Evolutionary conservation across 2,113 vertebrate genomes (phyloP), one percentile per base, ranked within the genome.

Genomic region (Polypterus senegalus): DNA sequence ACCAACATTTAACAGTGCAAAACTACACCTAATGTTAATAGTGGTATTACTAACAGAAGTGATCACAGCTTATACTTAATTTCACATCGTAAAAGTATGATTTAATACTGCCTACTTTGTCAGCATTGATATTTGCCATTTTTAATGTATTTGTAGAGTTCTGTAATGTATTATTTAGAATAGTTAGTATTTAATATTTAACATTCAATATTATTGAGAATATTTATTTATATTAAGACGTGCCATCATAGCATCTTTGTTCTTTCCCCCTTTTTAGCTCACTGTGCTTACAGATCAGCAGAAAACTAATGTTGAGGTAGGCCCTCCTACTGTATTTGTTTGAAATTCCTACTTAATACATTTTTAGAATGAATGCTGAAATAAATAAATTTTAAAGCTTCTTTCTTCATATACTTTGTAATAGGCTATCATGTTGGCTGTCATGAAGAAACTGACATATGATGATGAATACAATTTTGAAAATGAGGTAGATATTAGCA

Each of bases 381-480:
- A 48, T 59, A 27, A 27, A 27, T 27, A 27, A 27, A 27, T 27
- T 27, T 27, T 27, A 27, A 27, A 27, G n/a, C 49, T 58, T 27
- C 8, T 7, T 6, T 58, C n/a, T 57, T 9, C n/a, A 51, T 59
- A 64, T 49, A 7, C 46, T 54, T 67, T 64, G 2, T 70, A 64
- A 7, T 79, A 99, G 96, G 91, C 90, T 51, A 78, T 99, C 79
- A 93, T 99, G 93, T 83, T 97, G 65, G 93, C 93, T 2, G 89
- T 99, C 69, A 97, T 97, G 86, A 98, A 97, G 81, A 99, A 99
- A 67, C 79, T 99, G 71, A 97, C 93, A 0, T 99, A 98, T 0
- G 94, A 99, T 70, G 95, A 99, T 68, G 96, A 99, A 74, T 99
- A 97, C 81, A 98, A 99, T 74, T 99, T 99, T 82, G 96, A 99